Conservation (phyloP, 2,797 vertebrate species). For the Sibirionetta formosa region DNA sequence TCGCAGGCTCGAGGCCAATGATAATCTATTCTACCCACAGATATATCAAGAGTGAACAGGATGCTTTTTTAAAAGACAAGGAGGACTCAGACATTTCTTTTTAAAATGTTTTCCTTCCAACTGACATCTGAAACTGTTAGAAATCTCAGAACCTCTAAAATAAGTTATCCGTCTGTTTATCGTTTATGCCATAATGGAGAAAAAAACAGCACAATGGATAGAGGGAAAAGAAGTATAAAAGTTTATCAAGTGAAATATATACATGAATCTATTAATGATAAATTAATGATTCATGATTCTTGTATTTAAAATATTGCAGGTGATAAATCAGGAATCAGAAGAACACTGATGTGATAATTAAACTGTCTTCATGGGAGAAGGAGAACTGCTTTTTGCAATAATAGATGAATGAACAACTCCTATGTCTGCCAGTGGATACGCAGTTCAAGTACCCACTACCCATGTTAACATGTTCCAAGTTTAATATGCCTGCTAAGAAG, state of each 20-base stretch:
- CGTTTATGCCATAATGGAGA: not conserved
- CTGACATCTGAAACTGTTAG: rapidly evolving
- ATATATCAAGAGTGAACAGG: not conserved
- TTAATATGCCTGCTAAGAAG: not conserved
- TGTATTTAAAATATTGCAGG: not conserved
- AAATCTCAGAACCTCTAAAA: not conserved
- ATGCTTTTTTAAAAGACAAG: not conserved
- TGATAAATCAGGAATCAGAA: not conserved
- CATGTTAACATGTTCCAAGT: not conserved
- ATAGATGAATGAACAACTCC: not conserved
- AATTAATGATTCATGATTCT: not conserved
- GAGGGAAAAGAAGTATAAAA: not conserved
- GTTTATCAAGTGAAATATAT: not conserved
- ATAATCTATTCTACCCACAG: not conserved
- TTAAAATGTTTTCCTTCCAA: not conserved
- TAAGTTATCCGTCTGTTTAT: not conserved
- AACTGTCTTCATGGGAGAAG: not conserved
- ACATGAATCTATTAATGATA: not conserved
- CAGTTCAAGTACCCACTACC: not conserved
- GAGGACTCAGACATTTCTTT: not conserved
- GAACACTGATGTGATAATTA: not conserved
- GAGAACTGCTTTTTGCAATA: not conserved
- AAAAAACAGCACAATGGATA: not conserved
- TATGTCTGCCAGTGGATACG: not conserved
- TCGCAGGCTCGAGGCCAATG: not conserved